These are phyloP conservation scores for Scarus forsteni DNA, from an alignment of 2,797 vertebrate species.

Conservation along the genomic window DNA sequence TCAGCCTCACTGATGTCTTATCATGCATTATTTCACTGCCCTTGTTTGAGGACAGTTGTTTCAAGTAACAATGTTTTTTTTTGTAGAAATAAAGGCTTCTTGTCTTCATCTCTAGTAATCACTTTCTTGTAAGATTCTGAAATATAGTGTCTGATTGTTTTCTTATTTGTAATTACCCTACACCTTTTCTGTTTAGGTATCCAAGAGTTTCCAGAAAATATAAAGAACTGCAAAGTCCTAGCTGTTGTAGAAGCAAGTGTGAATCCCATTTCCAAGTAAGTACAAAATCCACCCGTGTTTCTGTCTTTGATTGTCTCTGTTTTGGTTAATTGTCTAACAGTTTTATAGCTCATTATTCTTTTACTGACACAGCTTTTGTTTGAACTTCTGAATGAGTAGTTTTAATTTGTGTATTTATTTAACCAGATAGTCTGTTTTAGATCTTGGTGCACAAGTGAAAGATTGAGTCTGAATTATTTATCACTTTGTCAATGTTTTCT, in stretches of 20 bases:
- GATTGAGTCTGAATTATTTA: background rate
- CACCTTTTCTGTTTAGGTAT: conserved; percentile 85
- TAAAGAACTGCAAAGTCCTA: conserved; percentile 98
- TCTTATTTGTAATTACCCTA: background rate
- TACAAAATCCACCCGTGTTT: background rate
- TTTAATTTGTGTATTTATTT: conserved; percentile 1
- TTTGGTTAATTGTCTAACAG: background rate
- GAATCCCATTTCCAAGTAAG: conserved; percentile 99
- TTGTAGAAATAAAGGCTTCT: too few species aligned
- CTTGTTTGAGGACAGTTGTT: too few species aligned
- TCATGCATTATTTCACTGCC: too few species aligned
- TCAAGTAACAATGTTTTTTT: too few species aligned
- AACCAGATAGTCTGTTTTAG: background rate
- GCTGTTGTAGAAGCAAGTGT: conserved; percentile 96
- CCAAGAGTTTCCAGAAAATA: conserved; percentile 99
- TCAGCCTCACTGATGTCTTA: too few species aligned
- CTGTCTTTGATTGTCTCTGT: background rate
- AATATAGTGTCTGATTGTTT: too few species aligned
- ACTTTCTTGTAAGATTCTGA: too few species aligned
- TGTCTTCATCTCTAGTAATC: too few species aligned
- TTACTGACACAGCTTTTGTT: background rate
- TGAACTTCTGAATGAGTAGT: conserved; percentile 23
- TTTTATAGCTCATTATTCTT: background rate
- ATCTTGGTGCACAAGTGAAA: background rate
- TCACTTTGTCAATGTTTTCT: background rate